These are phyloP conservation scores for Zaprionus tsacasi DNA, from an alignment of 1,140 invertebrate genomes.

Conservation along the genomic window DNA sequence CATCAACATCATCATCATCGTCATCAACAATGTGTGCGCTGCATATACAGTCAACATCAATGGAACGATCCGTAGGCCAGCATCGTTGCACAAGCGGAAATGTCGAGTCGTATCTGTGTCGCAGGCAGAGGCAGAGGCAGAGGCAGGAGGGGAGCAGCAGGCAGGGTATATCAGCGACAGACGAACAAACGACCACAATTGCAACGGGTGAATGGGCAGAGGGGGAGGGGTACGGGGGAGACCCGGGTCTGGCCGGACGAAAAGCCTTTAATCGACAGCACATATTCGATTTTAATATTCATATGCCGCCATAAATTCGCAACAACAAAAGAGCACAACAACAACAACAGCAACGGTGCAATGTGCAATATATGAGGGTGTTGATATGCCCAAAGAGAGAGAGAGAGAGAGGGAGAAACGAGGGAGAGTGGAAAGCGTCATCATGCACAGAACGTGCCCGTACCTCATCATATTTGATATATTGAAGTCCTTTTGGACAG, in stretches of 20 bases:
- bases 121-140: constrained; percentile 12
- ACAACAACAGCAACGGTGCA: constrained; percentile 30
- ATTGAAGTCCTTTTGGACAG: constrained; percentile 42
- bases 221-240: no score
- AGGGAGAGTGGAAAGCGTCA: not conserved
- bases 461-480: constrained; percentile 43
- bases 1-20: constrained; percentile 25
- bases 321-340: constrained; percentile 44
- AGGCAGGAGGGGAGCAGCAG: not conserved
- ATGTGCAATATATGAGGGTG: constrained; percentile 38
- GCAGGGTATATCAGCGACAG: constrained; percentile 15
- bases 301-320: constrained; percentile 81
- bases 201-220: constrained; percentile 22
- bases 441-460: not conserved
- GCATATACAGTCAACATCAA: constrained; percentile 59
- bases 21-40: constrained; percentile 19
- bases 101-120: constrained; percentile 79
- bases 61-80: constrained; percentile 54
- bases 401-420: not conserved
- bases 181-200: constrained; percentile 59
- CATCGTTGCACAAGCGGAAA: constrained; percentile 69
- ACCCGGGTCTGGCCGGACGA: constrained; percentile 38
- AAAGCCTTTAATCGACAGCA: constrained; percentile 83
- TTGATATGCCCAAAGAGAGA: constrained; percentile 25
- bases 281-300: constrained; percentile 84